Percentiles rank a stretch among this genome's conserved stretches.
Evolutionary conservation across 2,113 vertebrate genomes (phyloP).

Genomic region (Gymnocephalus cernua): DNA sequence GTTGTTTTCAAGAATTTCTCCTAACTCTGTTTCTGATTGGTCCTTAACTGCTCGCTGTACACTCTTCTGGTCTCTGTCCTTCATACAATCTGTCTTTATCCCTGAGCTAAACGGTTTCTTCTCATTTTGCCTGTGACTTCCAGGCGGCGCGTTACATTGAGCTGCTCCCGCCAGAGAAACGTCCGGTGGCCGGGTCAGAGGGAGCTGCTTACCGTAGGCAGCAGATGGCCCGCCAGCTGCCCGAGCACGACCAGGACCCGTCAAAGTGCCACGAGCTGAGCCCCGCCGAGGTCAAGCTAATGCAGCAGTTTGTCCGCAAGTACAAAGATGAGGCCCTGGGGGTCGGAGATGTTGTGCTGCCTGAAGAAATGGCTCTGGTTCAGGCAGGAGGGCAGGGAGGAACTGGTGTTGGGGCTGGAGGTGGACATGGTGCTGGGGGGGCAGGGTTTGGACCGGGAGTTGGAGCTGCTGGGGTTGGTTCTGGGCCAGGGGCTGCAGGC

Average conservation of each 20-base stretch:
- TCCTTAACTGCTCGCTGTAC: neutral
- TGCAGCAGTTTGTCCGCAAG: slow-evolving; percentile 97
- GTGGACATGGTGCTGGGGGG: neutral
- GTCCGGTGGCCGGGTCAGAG: slow-evolving; percentile 91
- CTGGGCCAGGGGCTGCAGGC: neutral
- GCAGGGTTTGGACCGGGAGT: slow-evolving; percentile 10
- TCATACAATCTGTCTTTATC: neutral
- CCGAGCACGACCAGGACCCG: slow-evolving; percentile 97
- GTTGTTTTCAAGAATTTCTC: neutral
- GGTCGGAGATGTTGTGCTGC: slow-evolving; percentile 91
- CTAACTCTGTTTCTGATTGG: slow-evolving; percentile 29
- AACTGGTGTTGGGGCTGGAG: neutral
- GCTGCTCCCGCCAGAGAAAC: slow-evolving; percentile 94
- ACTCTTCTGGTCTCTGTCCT: slow-evolving; percentile 5
- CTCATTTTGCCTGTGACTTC: neutral
- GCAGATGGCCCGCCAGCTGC: slow-evolving; percentile 97
- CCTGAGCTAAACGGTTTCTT: neutral
- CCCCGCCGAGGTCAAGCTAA: slow-evolving; percentile 92
- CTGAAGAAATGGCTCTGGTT: slow-evolving; percentile 84
- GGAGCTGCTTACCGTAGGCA: slow-evolving; percentile 97
- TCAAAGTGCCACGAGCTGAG: slow-evolving; percentile 94
- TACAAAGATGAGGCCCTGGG: slow-evolving; percentile 96
- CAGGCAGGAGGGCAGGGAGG: slow-evolving; percentile 44
- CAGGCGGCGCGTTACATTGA: slow-evolving; percentile 96
- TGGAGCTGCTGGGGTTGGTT: neutral